Evolutionary conservation across 53 echinoderm and acorn worm genomes (phyloP), one percentile per base, ranked within the genome.

Genomic region (Glandiceps talaboti): DNA sequence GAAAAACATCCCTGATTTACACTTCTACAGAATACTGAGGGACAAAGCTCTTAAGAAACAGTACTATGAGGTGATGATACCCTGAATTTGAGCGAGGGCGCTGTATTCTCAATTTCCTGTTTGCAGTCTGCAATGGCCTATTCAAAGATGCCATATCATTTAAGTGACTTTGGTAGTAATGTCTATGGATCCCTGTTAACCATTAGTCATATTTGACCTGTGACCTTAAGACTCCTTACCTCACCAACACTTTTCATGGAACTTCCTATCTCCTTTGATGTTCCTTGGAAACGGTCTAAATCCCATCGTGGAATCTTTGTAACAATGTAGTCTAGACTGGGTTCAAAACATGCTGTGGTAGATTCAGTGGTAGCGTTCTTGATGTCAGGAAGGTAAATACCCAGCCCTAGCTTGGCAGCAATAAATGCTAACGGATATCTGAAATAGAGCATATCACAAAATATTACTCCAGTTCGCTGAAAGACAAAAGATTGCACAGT

Each of bases 161-260:
- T n/a, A n/a, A n/a, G n/a, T n/a, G n/a, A n/a, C n/a, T n/a, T n/a
- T n/a, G n/a, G n/a, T n/a, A n/a, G n/a, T n/a, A n/a, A n/a, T n/a
- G n/a, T n/a, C n/a, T n/a, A n/a, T n/a, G n/a, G n/a, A n/a, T n/a
- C n/a, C n/a, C n/a, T n/a, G n/a, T n/a, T n/a, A n/a, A n/a, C n/a
- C n/a, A n/a, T n/a, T n/a, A n/a, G n/a, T n/a, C n/a, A n/a, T n/a
- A n/a, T n/a, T n/a, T n/a, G n/a, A n/a, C n/a, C n/a, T n/a, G n/a
- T n/a, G n/a, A n/a, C n/a, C n/a, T n/a, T n/a, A n/a, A n/a, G n/a
- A n/a, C 29, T 77, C 25, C 87, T 73, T 28, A 97, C 97, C 93
- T 97, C 97, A 26, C 97, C 97, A 31, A 97, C 97, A 91, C 97
- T 97, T 74, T 97, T 97, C 97, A 97, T 97, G 78, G 92, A 88